A percentile compares a stretch with the other conserved stretches of the same genome.
phyloP scores from a whole-genome alignment of 2,888 invertebrate species.

The Cataglyphis livida region DNA sequence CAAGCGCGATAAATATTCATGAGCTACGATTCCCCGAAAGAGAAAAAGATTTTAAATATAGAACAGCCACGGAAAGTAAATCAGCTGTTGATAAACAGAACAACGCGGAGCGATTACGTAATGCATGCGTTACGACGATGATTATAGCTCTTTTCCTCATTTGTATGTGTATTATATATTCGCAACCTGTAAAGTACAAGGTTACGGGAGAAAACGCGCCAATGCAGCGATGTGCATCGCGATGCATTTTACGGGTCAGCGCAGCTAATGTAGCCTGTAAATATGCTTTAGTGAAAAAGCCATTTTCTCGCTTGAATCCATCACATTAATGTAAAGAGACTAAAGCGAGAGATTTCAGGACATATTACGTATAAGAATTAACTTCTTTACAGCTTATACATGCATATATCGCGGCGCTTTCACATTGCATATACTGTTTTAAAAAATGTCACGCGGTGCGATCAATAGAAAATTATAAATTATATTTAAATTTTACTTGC shows the following conservation, averaged over 20 bases:
- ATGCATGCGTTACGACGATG: constrained; percentile 70
- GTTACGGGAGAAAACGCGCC: constrained; percentile 54
- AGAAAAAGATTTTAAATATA: constrained; percentile 24
- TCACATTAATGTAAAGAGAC: constrained; percentile 5
- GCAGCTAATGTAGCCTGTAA: constrained; percentile 1
- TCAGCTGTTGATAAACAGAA: constrained; percentile 73
- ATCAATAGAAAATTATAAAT: neutral
- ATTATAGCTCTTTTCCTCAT: constrained; percentile 61
- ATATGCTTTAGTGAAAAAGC: constrained; percentile 2
- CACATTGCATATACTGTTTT: neutral
- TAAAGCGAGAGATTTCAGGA: neutral
- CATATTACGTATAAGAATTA: neutral
- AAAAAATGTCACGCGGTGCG: neutral
- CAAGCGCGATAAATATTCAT: neutral
- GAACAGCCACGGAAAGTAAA: constrained; percentile 49
- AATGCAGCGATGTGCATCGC: neutral
- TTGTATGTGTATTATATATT: constrained; percentile 50
- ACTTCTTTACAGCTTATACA: neutral
- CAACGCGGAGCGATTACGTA: constrained; percentile 65
- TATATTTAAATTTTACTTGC: neutral
- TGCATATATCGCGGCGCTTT: neutral
- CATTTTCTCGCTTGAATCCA: constrained; percentile 4
- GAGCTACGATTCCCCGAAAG: neutral
- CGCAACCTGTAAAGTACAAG: constrained; percentile 70
- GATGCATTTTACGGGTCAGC: constrained; percentile 8